A percentile compares a stretch with the other conserved stretches of the same genome.
Conservation (phyloP, 2,888 invertebrate genomes). For the Lasius fuliginosus region DNA sequence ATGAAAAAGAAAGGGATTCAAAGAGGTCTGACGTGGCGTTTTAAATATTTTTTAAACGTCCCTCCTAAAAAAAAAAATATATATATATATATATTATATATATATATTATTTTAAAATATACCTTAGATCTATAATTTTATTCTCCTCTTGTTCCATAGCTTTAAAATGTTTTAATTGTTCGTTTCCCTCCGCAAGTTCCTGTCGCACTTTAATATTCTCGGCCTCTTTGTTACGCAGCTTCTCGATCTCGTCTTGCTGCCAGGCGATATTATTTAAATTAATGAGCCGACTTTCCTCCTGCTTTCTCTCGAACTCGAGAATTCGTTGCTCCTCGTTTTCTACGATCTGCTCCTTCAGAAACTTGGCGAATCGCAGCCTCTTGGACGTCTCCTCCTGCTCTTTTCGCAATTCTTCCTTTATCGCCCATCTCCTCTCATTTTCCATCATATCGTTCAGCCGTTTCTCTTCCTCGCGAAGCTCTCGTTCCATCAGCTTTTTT, state of each 20-base stretch:
- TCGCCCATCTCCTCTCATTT: conserved; percentile 88
- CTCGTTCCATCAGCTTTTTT: conserved; percentile 84
- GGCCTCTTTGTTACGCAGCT: conserved; percentile 83
- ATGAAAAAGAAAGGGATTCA: neutral
- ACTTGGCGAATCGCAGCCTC: conserved; percentile 88
- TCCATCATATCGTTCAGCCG: conserved; percentile 92
- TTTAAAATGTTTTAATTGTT: conserved; percentile 89
- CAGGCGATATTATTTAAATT: conserved; percentile 89
- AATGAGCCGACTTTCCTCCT: conserved; percentile 90
- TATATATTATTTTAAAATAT: conserved; percentile 26
- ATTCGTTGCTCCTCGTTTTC: conserved; percentile 87
- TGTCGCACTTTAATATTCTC: conserved; percentile 77
- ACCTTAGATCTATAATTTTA: conserved; percentile 89
- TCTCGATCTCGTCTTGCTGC: conserved; percentile 89
- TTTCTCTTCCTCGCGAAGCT: conserved; percentile 85
- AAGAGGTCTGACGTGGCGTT: too few relatives aligned
- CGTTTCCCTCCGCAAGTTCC: conserved; percentile 87
- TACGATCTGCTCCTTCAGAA: conserved; percentile 88
- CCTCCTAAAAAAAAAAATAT: too few relatives aligned
- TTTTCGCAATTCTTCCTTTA: conserved; percentile 88
- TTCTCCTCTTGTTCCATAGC: conserved; percentile 90
- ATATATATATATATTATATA: too few relatives aligned
- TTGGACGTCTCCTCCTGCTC: conserved; percentile 86
- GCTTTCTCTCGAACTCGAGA: conserved; percentile 90
- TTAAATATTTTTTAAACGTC: too few relatives aligned